phyloP scores from a whole-genome alignment of 2,113 vertebrate species.

The Eurystomus gularis region DNA sequence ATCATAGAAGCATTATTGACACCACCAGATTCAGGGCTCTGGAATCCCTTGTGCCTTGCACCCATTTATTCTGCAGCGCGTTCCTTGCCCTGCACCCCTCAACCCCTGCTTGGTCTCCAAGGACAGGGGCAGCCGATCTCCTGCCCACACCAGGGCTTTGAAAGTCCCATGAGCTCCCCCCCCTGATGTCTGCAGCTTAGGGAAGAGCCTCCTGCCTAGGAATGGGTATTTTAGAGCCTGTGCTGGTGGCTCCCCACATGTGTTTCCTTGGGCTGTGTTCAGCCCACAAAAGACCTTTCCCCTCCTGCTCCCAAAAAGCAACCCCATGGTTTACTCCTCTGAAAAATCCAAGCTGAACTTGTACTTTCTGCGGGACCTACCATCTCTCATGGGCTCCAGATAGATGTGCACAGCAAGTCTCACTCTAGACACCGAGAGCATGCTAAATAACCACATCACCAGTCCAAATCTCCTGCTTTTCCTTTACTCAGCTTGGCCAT shows the following conservation, averaged over 20 bases:
- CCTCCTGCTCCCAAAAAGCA: background rate
- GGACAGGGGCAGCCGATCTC: rapidly evolving
- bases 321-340: background rate
- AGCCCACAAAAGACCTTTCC: background rate
- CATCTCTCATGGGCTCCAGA: background rate
- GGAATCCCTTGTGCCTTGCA: background rate
- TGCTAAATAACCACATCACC: rapidly evolving
- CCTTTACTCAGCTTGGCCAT: background rate
- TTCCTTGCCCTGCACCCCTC: background rate
- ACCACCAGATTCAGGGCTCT: background rate
- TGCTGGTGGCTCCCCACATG: background rate
- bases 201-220: background rate
- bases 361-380: background rate
- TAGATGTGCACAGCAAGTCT: background rate
- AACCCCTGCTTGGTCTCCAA: background rate
- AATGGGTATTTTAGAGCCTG: background rate
- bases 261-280: background rate
- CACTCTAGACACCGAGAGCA: background rate
- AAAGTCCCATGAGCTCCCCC: background rate
- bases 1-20: background rate
- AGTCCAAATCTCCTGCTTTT: background rate
- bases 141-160: background rate
- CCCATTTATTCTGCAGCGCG: background rate
- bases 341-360: background rate
- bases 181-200: background rate